These are phyloP conservation scores for Callimorpha dominula DNA, from an alignment of 2,888 invertebrate species.

Conservation along the genomic window DNA sequence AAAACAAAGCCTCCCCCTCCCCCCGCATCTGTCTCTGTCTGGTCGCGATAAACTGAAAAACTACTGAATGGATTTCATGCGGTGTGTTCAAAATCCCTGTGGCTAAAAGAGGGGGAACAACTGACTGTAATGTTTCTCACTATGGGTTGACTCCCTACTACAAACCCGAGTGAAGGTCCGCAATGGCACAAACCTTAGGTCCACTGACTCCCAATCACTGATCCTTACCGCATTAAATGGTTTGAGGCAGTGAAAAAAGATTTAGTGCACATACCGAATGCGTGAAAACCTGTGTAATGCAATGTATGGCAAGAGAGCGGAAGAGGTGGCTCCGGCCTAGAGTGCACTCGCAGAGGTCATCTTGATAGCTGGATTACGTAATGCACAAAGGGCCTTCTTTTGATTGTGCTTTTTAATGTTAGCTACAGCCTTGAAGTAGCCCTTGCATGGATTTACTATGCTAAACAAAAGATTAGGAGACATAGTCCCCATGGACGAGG, in stretches of 20 bases:
- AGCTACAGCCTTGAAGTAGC: too few relatives aligned
- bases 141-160: not conserved
- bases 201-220: not conserved
- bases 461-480: not conserved
- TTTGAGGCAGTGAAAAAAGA: slow-evolving; percentile 1
- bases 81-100: not conserved
- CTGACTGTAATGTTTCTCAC: not conserved
- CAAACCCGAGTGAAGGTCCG: not conserved
- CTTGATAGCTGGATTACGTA: slow-evolving; percentile 4
- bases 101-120: slow-evolving; percentile 1
- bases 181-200: slow-evolving; percentile 2
- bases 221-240: not conserved
- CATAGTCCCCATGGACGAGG: not conserved
- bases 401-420: too few relatives aligned
- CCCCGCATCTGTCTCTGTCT: too few relatives aligned
- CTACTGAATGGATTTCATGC: too few relatives aligned
- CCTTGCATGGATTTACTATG: not conserved
- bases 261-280: not conserved
- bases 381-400: slow-evolving; percentile 2
- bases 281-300: not conserved
- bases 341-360: slow-evolving; percentile 3
- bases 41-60: too few relatives aligned
- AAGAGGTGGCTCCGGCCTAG: slow-evolving; percentile 4
- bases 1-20: too few relatives aligned
- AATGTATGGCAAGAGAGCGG: not conserved